phyloP scores from a whole-genome alignment of 1,140 invertebrate genomes.

The Halictus rubicundus region DNA sequence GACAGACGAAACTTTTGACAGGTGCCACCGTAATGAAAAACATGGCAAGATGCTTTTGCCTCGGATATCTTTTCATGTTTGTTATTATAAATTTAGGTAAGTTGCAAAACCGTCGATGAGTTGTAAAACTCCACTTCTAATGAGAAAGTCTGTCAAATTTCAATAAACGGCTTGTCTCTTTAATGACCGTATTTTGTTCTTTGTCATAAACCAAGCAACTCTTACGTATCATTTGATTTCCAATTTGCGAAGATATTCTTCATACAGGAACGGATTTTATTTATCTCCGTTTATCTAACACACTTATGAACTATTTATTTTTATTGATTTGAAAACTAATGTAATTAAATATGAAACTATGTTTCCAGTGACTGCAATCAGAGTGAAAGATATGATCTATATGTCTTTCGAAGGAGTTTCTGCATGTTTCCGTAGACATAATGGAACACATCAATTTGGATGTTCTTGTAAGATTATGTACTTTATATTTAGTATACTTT shows the following conservation, averaged over 20 bases:
- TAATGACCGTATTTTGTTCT: not conserved
- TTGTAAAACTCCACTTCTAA: not conserved
- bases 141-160: not conserved
- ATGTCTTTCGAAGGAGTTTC: constrained; percentile 85
- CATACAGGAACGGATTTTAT: not conserved
- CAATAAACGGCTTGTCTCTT: not conserved
- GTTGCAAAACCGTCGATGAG: not conserved
- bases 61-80: constrained; percentile 48
- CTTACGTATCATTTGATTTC: not conserved
- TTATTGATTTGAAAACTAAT: not conserved
- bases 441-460: constrained; percentile 95
- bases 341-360: constrained; percentile 2
- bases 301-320: not conserved
- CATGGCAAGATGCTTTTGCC: constrained; percentile 45
- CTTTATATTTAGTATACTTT: not conserved
- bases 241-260: not conserved
- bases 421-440: constrained; percentile 92
- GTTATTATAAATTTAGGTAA: constrained; percentile 57
- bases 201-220: not conserved
- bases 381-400: constrained; percentile 91
- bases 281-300: not conserved
- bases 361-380: constrained; percentile 77
- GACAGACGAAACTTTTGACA: constrained; percentile 4
- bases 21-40: constrained; percentile 10
- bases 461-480: constrained; percentile 88